A percentile compares a stretch with the other conserved stretches of the same genome.
Evolutionary conservation across 2,797 vertebrate species (phyloP).

Genomic region (Petrocephalus sullivani): DNA sequence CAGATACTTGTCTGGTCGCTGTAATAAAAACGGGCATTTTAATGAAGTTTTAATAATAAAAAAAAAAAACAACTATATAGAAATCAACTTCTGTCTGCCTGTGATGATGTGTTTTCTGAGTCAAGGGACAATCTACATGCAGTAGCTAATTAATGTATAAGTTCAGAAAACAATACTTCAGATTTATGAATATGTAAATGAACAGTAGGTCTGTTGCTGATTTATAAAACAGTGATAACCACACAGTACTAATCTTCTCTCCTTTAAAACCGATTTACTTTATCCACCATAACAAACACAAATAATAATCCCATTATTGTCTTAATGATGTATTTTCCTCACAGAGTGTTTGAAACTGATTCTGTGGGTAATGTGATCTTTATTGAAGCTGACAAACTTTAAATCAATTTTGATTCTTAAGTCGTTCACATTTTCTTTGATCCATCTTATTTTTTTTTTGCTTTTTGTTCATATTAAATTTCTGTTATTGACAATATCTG

Average conservation of each 20-base stretch:
- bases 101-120: slow-evolving; percentile 57
- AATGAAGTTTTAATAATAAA: slow-evolving; percentile 41
- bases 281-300: slow-evolving; percentile 77
- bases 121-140: slow-evolving; percentile 53
- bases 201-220: slow-evolving; percentile 50
- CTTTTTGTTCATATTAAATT: slow-evolving; percentile 41
- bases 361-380: slow-evolving; percentile 43
- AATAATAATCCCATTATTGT: slow-evolving; percentile 76
- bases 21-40: slow-evolving; percentile 40
- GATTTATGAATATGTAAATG: slow-evolving; percentile 69
- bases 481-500: slow-evolving; percentile 39
- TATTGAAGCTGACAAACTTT: slow-evolving; percentile 53
- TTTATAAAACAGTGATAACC: slow-evolving; percentile 67
- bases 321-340: slow-evolving; percentile 71
- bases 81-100: slow-evolving; percentile 31
- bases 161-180: slow-evolving; percentile 59
- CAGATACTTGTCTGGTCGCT: slow-evolving; percentile 42
- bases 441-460: background rate
- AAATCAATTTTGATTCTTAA: slow-evolving; percentile 65
- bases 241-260: slow-evolving; percentile 69
- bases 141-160: slow-evolving; percentile 66
- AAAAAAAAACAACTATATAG: slow-evolving; percentile 23
- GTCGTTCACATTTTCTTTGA: slow-evolving; percentile 19
- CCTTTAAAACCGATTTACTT: slow-evolving; percentile 69
- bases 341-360: slow-evolving; percentile 53